Percentiles rank a stretch among this genome's conserved stretches.
Conservation (phyloP, 2,888 invertebrate genomes). For the Penaeus monodon region DNA sequence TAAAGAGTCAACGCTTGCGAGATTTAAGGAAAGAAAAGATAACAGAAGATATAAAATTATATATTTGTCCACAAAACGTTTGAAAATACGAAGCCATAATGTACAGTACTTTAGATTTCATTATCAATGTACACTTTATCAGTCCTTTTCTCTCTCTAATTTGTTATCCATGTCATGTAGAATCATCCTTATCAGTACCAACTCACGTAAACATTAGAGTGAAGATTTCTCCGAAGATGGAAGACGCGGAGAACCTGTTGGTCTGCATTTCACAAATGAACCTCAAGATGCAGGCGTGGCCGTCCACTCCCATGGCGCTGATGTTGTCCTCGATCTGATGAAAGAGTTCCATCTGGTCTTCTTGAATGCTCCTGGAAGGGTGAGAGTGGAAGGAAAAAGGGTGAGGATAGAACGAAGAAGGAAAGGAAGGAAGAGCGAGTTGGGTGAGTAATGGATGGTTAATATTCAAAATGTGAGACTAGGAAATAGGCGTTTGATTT, state of each 20-base stretch:
- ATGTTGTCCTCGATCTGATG: conserved; percentile 48
- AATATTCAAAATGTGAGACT: too few species aligned
- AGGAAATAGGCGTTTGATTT: too few species aligned
- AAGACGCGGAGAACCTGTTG: conserved; percentile 37
- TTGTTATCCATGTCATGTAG: too few species aligned
- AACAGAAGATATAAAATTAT: too few species aligned
- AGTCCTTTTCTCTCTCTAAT: not conserved
- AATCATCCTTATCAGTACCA: not conserved
- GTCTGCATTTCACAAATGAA: conserved; percentile 56
- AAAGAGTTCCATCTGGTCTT: conserved; percentile 55
- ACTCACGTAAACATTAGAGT: conserved; percentile 53
- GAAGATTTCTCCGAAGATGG: conserved; percentile 53
- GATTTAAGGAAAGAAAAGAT: too few species aligned
- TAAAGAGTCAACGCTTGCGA: too few species aligned
- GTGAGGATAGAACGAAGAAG: not conserved
- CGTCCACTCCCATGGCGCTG: conserved; percentile 34
- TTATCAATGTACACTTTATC: too few species aligned
- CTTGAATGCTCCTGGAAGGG: conserved; percentile 45
- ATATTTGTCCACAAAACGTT: too few species aligned
- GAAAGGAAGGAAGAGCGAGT: not conserved
- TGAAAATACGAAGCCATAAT: too few species aligned
- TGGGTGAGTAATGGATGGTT: not conserved
- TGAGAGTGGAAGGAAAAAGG: not conserved
- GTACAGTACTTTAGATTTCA: too few species aligned
- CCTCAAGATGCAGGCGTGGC: conserved; percentile 43